These are phyloP conservation scores for Macaca nemestrina DNA, from an alignment of 2,113 vertebrate species.

Conservation along the genomic window DNA sequence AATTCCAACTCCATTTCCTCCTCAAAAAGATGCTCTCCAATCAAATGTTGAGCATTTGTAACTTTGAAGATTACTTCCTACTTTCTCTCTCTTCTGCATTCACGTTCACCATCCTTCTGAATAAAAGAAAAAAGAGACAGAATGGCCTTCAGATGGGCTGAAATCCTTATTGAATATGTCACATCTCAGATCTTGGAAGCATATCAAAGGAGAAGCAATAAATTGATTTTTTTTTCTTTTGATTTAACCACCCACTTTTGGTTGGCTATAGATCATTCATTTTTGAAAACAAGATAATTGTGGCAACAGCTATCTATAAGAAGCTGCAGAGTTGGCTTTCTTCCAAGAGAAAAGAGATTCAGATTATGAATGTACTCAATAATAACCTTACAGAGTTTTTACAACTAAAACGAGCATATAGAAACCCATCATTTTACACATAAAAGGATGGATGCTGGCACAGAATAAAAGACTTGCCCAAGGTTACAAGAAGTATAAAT, in stretches of 20 bases:
- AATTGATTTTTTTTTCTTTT: neutral
- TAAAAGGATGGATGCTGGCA: neutral
- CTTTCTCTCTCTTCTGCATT: neutral
- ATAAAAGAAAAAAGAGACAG: neutral
- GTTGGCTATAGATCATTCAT: conserved; percentile 55
- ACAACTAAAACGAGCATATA: neutral
- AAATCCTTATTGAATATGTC: conserved; percentile 14
- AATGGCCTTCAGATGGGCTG: neutral
- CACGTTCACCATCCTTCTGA: neutral
- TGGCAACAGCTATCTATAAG: conserved; percentile 52
- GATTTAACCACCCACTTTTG: conserved; percentile 20
- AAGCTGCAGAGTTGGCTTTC: neutral
- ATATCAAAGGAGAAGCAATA: conserved; percentile 43
- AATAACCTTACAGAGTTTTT: neutral
- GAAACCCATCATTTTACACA: neutral
- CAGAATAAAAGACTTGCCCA: neutral
- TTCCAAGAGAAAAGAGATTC: neutral
- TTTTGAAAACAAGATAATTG: conserved; percentile 58
- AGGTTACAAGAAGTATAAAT: neutral
- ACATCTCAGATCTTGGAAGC: conserved; percentile 34
- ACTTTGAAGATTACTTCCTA: neutral
- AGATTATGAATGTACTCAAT: neutral
- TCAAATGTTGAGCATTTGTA: neutral
- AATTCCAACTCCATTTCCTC: neutral
- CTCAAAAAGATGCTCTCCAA: neutral